These are phyloP conservation scores for Elymnias hypermnestra DNA, from an alignment of 1,140 invertebrate species.

Conservation along the genomic window DNA sequence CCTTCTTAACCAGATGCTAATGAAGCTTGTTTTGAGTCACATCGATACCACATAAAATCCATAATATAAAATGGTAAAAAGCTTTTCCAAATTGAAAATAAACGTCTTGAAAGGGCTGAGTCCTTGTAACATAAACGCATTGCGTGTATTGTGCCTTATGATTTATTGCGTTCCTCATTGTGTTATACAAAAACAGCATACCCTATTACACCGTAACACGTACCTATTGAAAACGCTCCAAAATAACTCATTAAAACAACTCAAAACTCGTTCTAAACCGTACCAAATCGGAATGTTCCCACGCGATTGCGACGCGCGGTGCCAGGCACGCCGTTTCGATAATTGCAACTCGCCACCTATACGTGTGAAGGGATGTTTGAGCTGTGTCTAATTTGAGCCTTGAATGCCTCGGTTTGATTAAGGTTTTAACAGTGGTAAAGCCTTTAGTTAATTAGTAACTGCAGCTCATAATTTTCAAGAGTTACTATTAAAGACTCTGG, in stretches of 20 bases:
- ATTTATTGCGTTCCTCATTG: background rate
- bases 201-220: background rate
- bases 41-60: too few species aligned
- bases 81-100: too few species aligned
- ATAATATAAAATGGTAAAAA: too few species aligned
- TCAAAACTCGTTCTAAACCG: constrained; percentile 2
- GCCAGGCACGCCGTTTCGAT: constrained; percentile 3
- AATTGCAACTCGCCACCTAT: constrained; percentile 3
- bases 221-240: background rate
- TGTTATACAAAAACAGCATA: background rate
- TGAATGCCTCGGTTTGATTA: background rate
- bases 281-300: background rate
- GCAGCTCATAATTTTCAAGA: too few species aligned
- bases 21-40: too few species aligned
- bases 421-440: background rate
- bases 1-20: too few species aligned
- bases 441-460: background rate
- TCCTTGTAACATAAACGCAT: too few species aligned
- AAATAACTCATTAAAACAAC: constrained; percentile 3
- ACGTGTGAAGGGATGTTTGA: background rate
- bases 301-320: background rate
- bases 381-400: background rate
- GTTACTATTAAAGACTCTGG: too few species aligned
- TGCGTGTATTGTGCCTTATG: too few species aligned
- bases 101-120: too few species aligned